Base-by-base conservation (phyloP, 2,113 vertebrate genomes). In the Hemiprocne comata region DNA sequence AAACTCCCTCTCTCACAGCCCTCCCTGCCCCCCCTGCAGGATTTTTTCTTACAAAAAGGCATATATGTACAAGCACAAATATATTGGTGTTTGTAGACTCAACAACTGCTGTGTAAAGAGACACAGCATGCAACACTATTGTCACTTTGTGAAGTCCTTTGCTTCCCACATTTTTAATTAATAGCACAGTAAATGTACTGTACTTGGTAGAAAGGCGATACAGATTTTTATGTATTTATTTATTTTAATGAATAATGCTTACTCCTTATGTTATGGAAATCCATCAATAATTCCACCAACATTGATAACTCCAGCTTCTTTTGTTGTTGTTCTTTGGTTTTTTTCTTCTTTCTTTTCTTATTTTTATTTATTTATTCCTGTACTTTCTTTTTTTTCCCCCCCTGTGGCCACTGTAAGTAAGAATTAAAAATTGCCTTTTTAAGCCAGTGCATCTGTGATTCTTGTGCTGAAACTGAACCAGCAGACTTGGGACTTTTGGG, bases 1-100 rank as follows among this genome's bases (percentile, higher is more conserved):
- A 20, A 50, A 57, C 24, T n/a, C 3, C 31, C 7, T 24, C 33
- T 82, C 13, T 44, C 23, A 4, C 13, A 34, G 23, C 16, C 75
- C 31, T 92, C 83, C 50, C 48, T 54, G 14, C 51, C 62, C 50
- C 85, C 65, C 33, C 16, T 58, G 61, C 48, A 51, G 53, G 72
- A 79, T 81, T 12, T 38, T 38, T 89, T 51, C 70, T 67, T 33
- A 11, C 38, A 67, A 80, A 64, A n/a, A 55, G 7, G 2, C 6
- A 8, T 34, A 1, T 1, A 3, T 10, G 12, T 21, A 5, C 0
- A 2, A 0, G 3, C 40, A 53, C n/a, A 14, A 19, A 53, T 60
- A 42, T 28, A 5, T 26, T 80, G 34, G 31, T 61, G 12, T 34
- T 8, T 11, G 57, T 13, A 42, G 40, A 42, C 40, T 42, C 40